phyloP scores from a whole-genome alignment of 2,888 invertebrate genomes.

The Trimorus sp. region DNA sequence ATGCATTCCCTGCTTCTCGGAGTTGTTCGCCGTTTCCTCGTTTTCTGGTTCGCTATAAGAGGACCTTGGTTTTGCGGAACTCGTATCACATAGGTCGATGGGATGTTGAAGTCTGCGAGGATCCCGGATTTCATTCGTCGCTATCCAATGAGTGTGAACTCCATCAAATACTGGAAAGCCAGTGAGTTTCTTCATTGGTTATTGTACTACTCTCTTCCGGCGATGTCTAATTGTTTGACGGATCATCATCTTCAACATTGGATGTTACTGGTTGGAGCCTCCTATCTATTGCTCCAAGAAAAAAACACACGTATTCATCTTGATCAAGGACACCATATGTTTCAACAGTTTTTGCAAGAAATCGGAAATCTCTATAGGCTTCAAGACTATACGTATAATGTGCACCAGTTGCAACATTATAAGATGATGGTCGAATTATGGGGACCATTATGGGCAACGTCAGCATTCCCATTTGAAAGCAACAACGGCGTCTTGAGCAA shows the following conservation, averaged over 20 bases:
- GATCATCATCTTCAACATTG: conserved; percentile 15
- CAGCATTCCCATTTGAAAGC: conserved; percentile 24
- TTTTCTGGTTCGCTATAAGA: conserved; percentile 32
- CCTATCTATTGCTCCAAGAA: conserved; percentile 6
- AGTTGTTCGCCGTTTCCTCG: conserved; percentile 33
- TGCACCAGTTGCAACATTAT: conserved; percentile 58
- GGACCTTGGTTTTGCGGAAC: conserved; percentile 23
- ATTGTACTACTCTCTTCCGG: conserved; percentile 6
- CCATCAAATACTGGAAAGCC: not conserved
- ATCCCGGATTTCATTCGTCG: conserved; percentile 9
- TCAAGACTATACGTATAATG: conserved; percentile 65
- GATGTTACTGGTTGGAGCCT: conserved; percentile 13
- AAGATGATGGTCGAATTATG: conserved; percentile 1
- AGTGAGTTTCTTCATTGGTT: conserved; percentile 6
- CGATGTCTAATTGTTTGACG: conserved; percentile 6
- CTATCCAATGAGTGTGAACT: not conserved
- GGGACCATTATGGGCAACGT: conserved; percentile 19
- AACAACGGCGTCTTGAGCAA: conserved; percentile 10
- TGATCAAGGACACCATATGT: conserved; percentile 40
- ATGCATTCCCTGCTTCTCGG: conserved; percentile 67
- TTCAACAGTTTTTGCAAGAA: conserved; percentile 62
- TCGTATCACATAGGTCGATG: not conserved
- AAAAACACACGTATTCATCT: not conserved
- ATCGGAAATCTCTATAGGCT: conserved; percentile 51
- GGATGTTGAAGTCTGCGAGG: not conserved